A percentile compares a stretch with the other conserved stretches of the same genome.
Evolutionary conservation across 2,113 vertebrate species (phyloP).

Genomic region (Heptranchias perlo): DNA sequence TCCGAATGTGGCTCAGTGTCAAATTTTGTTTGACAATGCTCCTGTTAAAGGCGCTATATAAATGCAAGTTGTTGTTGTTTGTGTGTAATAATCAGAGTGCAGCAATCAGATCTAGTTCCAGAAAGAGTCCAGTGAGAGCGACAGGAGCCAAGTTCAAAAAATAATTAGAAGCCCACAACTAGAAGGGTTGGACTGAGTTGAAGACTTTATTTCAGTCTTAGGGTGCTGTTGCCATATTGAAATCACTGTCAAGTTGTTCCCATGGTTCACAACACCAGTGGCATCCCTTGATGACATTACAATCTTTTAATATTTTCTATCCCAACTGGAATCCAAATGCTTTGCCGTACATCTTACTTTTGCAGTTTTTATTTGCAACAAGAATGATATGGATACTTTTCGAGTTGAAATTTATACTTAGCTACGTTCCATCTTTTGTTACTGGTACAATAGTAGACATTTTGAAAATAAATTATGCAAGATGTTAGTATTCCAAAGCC

Average conservation of each 20-base stretch:
- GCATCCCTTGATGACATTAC: neutral
- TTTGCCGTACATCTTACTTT: neutral
- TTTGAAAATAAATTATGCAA: slow-evolving; percentile 1
- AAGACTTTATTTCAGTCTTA: neutral
- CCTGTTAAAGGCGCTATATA: no score
- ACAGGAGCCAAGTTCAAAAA: neutral
- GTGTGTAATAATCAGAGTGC: no score
- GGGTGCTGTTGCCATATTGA: neutral
- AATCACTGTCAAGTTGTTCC: neutral
- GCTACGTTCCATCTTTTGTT: neutral
- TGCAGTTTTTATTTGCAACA: neutral
- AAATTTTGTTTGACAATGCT: no score
- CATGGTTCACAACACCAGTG: neutral
- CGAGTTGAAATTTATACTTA: neutral
- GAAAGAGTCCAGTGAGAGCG: neutral
- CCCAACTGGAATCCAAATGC: neutral
- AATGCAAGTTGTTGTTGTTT: no score
- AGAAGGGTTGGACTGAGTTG: neutral
- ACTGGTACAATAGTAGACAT: neutral
- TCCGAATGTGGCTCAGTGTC: no score
- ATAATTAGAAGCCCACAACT: neutral
- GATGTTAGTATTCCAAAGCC: neutral
- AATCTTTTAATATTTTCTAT: neutral
- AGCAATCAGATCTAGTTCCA: neutral
- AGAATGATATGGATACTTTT: neutral